Evolutionary conservation across 2,113 vertebrate species (phyloP), one percentile per base, ranked within the genome.

Genomic region (Setophaga coronata): DNA sequence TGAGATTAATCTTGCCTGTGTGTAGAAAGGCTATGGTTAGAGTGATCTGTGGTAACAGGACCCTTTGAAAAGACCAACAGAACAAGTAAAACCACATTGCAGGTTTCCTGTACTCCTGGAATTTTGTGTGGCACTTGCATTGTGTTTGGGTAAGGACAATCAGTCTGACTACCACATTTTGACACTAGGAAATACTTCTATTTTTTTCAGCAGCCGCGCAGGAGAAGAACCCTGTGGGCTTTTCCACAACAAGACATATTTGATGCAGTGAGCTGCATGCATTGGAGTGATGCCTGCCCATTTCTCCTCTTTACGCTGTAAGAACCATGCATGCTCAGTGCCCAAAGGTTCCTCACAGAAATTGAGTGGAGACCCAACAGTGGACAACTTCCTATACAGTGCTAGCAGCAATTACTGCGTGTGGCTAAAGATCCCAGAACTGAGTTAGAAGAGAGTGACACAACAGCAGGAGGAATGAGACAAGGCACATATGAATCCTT

Each of bases 371-470:
- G 20, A 57, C 42, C 5, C 45, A 70, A 2, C 3, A 6, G 10
- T 26, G 19, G 13, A 60, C 23, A 33, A 33, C 33, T 8, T 43
- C 20, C 42, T 28, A 2, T 2, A 12, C 15, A 58, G 6, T 31
- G 13, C 38, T 66, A 67, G 8, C 25, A 70, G 13, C 25, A 6
- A 48, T 88, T 72, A 20, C 11, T 72, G 31, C 8, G 0, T 72
- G 9, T 3, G 14, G 2, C 24, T 69, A 14, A 48, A 65, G 1
- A 53, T 61, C 7, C 5, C 6, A 4, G n/a, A 57, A 12, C 0
- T 51, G 16, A 47, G 10, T 65, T 24, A 48, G 18, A 64, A 38
- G 5, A 79, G 38, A 71, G 40, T 65, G 53, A 47, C 4, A 14
- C 3, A 50, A 15, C 14, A 64, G 24, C 23, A 76, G 40, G 25